These are phyloP conservation scores for Acrocephalus arundinaceus DNA, from an alignment of 2,113 vertebrate genomes.

Conservation along the genomic window DNA sequence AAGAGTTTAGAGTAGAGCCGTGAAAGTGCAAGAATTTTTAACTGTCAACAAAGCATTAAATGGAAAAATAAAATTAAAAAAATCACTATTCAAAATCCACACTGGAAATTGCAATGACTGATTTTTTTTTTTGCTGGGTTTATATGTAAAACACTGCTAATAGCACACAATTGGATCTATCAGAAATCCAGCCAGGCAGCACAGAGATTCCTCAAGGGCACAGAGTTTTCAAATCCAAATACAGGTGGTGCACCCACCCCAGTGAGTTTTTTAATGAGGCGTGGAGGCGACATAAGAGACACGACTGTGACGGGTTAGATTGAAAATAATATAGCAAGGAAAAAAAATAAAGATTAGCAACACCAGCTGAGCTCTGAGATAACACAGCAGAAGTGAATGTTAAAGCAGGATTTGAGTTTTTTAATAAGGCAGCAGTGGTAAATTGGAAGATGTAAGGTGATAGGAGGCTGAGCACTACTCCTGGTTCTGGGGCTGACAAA, in stretches of 20 bases:
- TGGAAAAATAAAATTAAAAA: too few species aligned
- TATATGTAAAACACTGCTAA: background rate
- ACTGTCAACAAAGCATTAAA: background rate
- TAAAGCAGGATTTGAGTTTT: background rate
- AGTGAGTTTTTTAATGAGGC: conserved; percentile 16
- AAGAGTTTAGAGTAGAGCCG: background rate
- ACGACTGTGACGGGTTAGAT: background rate
- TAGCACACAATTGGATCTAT: background rate
- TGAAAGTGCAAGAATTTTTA: background rate
- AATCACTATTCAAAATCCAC: background rate
- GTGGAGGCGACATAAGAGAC: background rate
- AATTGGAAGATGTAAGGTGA: conserved; percentile 30
- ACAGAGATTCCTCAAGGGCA: conserved; percentile 10
- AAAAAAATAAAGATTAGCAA: background rate
- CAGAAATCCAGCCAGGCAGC: background rate
- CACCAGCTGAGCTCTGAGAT: conserved; percentile 34
- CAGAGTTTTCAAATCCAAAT: background rate
- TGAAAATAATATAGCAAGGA: background rate
- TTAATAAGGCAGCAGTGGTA: background rate
- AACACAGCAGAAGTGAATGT: background rate
- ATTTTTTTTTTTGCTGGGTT: background rate
- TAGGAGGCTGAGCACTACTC: background rate
- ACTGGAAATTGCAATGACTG: background rate
- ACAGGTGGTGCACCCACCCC: background rate
- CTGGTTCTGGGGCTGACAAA: conserved; percentile 8